Conservation (phyloP, 2,797 vertebrate species). For the Acrocephalus scirpaceus region DNA sequence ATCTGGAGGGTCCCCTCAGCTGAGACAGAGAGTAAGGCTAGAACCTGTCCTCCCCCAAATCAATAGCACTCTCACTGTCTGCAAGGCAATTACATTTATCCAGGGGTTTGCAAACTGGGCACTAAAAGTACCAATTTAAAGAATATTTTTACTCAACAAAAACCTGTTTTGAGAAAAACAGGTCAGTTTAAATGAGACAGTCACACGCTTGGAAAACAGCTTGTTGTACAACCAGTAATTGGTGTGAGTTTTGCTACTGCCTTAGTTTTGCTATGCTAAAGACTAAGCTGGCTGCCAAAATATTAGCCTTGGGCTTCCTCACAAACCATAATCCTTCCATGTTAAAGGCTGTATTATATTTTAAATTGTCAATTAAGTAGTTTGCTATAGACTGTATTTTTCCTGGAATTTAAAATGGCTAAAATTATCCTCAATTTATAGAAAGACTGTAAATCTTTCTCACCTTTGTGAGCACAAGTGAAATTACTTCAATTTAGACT, state of each 20-base stretch:
- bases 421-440: background rate
- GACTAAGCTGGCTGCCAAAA: background rate
- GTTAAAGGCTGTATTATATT: background rate
- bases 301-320: background rate
- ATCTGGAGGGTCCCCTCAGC: background rate
- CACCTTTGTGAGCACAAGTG: background rate
- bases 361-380: background rate
- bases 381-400: background rate
- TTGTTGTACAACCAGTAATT: background rate
- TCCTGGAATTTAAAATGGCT: background rate
- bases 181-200: background rate
- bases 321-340: background rate
- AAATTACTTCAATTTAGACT: background rate
- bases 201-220: background rate
- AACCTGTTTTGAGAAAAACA: background rate
- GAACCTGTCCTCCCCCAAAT: background rate
- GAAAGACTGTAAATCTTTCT: background rate
- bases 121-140: background rate
- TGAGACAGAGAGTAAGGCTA: background rate
- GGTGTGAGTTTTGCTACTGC: background rate
- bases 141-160: background rate
- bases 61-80: accelerated
- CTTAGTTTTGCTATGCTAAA: background rate
- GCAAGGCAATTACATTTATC: background rate
- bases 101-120: background rate